Base-by-base conservation (phyloP, 53 echinoderm and acorn worm species). In the Echinarachnius parma region DNA sequence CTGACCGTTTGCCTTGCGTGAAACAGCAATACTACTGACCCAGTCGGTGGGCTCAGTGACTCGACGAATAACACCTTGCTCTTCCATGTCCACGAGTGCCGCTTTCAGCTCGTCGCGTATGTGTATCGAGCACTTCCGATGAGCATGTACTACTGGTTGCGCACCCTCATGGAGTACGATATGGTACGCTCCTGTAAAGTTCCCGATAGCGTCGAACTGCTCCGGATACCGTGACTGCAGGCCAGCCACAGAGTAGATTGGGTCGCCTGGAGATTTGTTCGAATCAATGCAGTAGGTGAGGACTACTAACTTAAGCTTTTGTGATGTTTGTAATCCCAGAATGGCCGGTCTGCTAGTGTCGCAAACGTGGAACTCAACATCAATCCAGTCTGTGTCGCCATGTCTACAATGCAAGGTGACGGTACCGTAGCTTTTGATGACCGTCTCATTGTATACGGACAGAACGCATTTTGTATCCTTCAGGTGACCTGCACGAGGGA, bases 31-130 rank as follows among this genome's bases (percentile, higher is more conserved):
- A 35, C 59, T 59, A 34, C 46, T 74, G 20, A 89, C 89, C 83
- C 89, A 89, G 34, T 83, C 80, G 4, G 80, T 83, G 31, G 83
- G 84, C 50, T 89, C 84, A 16, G 68, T 89, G 21, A 89, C 83
- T 22, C 27, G 37, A 18, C 59, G 55, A 27, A 89, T 84, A 8
- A 84, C 88, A 75, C 79, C 60, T 28, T 60, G 60, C 13, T 31
- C 56, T 21, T 74, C 68, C 89, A 88, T 88, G 28, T 67, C 39
- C 15, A 75, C 53, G 4, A 86, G 64, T 23, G 74, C 86, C 1
- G 26, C 23, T 58, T 86, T 76, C 5, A 86, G 44, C 30, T 88
- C 76, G 60, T 88, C 79, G 22, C 50, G 39, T n/a, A 82, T 62
- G 8, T 82, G 82, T 2, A 87, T 87, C 4, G 78, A 59, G 78